A percentile compares a stretch with the other conserved stretches of the same genome.
These are phyloP conservation scores for Netelia fuscicornis DNA, from an alignment of 2,888 invertebrate genomes.

Conservation along the genomic window DNA sequence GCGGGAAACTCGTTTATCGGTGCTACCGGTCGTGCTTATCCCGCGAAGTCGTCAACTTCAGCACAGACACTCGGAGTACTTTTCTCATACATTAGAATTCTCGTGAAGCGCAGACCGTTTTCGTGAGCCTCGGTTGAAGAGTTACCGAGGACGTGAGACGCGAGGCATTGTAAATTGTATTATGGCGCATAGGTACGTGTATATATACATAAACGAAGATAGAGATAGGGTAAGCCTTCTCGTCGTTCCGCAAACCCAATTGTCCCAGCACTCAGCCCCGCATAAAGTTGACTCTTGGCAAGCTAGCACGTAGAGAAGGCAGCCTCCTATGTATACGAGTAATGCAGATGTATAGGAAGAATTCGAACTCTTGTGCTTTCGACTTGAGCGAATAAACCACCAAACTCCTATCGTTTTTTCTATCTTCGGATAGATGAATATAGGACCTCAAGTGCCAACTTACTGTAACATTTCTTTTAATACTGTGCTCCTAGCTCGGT, in stretches of 20 bases:
- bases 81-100: slow-evolving; percentile 19
- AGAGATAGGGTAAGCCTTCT: slow-evolving; percentile 28
- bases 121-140: background rate
- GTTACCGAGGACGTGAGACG: slow-evolving; percentile 50
- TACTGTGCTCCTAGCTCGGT: no score
- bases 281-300: slow-evolving; percentile 65
- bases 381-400: slow-evolving; percentile 57
- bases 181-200: slow-evolving; percentile 67
- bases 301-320: slow-evolving; percentile 17
- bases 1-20: slow-evolving; percentile 1
- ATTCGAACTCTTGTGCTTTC: slow-evolving; percentile 45
- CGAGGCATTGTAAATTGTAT: slow-evolving; percentile 77
- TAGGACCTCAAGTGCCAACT: slow-evolving; percentile 59
- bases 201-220: slow-evolving; percentile 71
- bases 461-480: slow-evolving; percentile 67
- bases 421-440: slow-evolving; percentile 37
- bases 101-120: background rate
- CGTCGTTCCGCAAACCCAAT: slow-evolving; percentile 80
- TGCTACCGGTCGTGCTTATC: slow-evolving; percentile 29
- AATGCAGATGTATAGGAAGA: background rate
- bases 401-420: slow-evolving; percentile 50
- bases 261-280: slow-evolving; percentile 74
- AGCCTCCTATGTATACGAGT: slow-evolving; percentile 20
- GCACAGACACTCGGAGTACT: slow-evolving; percentile 38
- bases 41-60: slow-evolving; percentile 46